Percentiles rank a stretch among this genome's conserved stretches.
These are phyloP conservation scores for Oreotragus oreotragus DNA, from an alignment of 2,113 vertebrate species.

Conservation along the genomic window DNA sequence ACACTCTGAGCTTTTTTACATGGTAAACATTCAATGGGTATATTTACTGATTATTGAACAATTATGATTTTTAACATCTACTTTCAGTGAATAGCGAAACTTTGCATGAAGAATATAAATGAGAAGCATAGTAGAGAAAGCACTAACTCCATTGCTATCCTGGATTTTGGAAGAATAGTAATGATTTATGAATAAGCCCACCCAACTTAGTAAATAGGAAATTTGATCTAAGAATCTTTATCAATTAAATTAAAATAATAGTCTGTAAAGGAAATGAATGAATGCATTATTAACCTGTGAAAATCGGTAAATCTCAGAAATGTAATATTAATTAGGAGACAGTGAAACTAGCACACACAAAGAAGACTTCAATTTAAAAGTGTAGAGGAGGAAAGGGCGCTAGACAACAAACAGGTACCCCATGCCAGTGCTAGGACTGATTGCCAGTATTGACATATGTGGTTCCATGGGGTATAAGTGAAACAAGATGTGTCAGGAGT, in stretches of 20 bases:
- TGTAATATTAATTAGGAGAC: background rate
- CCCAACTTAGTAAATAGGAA: background rate
- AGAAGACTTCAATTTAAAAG: background rate
- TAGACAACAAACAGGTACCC: background rate
- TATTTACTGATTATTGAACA: background rate
- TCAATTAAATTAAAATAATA: slow-evolving; percentile 33
- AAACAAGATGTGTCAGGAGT: background rate
- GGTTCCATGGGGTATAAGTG: background rate
- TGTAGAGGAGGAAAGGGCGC: background rate
- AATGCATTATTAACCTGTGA: slow-evolving; percentile 2
- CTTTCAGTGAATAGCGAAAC: background rate
- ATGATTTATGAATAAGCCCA: background rate
- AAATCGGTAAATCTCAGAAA: slow-evolving; percentile 24
- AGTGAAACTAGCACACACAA: background rate
- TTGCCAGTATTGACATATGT: background rate
- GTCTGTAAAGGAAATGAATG: slow-evolving; percentile 11
- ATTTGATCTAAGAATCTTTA: slow-evolving; percentile 24
- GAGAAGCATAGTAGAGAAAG: background rate
- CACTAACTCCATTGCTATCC: background rate
- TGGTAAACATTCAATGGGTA: background rate
- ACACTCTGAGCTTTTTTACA: background rate
- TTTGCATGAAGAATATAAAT: background rate
- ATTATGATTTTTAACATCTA: background rate
- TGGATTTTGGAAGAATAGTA: background rate
- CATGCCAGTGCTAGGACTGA: background rate